Base-by-base conservation (phyloP, 37 sponge, comb jelly and placozoan genomes). In the Mnemiopsis leidyi region DNA sequence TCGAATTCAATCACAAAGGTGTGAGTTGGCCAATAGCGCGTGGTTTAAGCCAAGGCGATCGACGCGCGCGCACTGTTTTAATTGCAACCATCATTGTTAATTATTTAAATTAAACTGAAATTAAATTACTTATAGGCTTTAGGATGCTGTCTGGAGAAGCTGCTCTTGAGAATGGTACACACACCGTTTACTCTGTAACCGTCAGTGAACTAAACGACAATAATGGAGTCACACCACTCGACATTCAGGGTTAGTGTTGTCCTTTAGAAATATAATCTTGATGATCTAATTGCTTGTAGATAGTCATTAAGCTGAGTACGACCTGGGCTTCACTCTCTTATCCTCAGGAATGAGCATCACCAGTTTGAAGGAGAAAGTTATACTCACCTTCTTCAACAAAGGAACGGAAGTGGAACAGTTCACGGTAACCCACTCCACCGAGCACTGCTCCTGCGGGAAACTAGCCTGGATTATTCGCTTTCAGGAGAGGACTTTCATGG, bases 291-390 rank as follows among this genome's bases (percentile, higher is more conserved):
- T n/a, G n/a, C n/a, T n/a, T n/a, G n/a, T n/a, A n/a, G n/a, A n/a
- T n/a, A n/a, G n/a, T n/a, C n/a, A n/a, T n/a, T n/a, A n/a, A n/a
- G n/a, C n/a, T n/a, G n/a, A n/a, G n/a, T n/a, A n/a, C n/a, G n/a
- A n/a, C n/a, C n/a, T n/a, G n/a, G n/a, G n/a, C n/a, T n/a, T n/a
- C n/a, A n/a, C n/a, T n/a, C n/a, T n/a, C n/a, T n/a, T n/a, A 48
- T 13, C 61, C 90, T 5, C 90, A 85, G 90, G 90, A 29, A 39
- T 85, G 90, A 85, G 90, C 61, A 38, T 85, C 9, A 85, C 90
- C 0, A 40, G n/a, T 40, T 29, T 23, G 28, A 37, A 37, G 16
- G 61, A 26, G 3, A 26, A 26, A 26, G 90, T 85, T 13, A 40
- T 32, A 40, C 90, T 85, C 2, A n/a, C 90, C 23, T 40, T 85